phyloP scores from a whole-genome alignment of 2,113 vertebrate genomes.

The Ciconia maguari region DNA sequence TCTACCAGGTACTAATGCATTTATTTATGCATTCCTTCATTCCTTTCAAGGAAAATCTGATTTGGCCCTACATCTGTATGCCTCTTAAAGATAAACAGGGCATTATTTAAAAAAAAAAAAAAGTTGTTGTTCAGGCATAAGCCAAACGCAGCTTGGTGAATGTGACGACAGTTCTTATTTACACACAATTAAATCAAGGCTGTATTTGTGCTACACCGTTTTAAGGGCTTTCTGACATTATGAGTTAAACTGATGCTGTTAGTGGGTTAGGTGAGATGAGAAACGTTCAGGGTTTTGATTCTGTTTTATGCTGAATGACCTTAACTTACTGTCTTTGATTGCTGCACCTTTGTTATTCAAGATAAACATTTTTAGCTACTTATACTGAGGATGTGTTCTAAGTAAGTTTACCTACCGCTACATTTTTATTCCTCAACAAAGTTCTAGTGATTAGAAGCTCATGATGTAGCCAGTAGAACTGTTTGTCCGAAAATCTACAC shows the following conservation, averaged over 20 bases:
- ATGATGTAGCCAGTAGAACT: neutral
- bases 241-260: neutral
- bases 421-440: neutral
- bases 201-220: neutral
- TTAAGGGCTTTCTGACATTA: neutral
- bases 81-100: neutral
- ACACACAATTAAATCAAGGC: neutral
- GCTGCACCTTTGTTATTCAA: neutral
- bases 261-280: neutral
- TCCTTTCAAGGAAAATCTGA: slow-evolving; percentile 30
- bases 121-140: neutral
- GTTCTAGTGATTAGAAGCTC: neutral
- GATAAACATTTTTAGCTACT: neutral
- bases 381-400: neutral
- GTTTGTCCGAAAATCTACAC: slow-evolving; percentile 22
- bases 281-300: neutral
- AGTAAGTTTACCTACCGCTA: neutral
- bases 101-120: neutral
- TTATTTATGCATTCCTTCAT: slow-evolving; percentile 39
- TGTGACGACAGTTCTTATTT: neutral
- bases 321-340: neutral
- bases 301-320: neutral
- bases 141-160: neutral
- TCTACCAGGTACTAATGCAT: neutral
- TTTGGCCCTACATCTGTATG: neutral